These are phyloP conservation scores for Nineta flava DNA, from an alignment of 2,888 invertebrate genomes.

Conservation along the genomic window DNA sequence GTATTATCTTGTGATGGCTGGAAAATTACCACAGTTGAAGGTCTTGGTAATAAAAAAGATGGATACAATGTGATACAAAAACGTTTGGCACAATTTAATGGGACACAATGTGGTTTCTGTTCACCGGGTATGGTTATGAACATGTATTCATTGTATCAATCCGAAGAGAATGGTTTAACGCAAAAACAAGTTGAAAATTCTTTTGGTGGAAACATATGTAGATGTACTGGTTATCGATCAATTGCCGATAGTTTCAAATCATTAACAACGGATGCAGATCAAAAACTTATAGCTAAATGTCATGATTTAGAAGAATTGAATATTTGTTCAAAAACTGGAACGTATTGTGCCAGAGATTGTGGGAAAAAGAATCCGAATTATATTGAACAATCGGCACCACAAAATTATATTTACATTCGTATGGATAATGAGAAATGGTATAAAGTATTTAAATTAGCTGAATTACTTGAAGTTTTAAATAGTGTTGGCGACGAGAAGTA, in stretches of 20 bases:
- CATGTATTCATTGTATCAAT: slow-evolving; percentile 39
- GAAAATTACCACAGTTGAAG: slow-evolving; percentile 55
- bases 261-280: slow-evolving; percentile 33
- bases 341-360: background rate
- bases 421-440: slow-evolving; percentile 32
- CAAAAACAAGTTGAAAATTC: slow-evolving; percentile 49
- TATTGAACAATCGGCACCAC: slow-evolving; percentile 11
- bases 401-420: background rate
- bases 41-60: slow-evolving; percentile 40
- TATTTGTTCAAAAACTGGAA: slow-evolving; percentile 15
- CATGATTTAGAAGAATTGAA: slow-evolving; percentile 31
- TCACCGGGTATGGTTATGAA: slow-evolving; percentile 64
- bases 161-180: slow-evolving; percentile 26
- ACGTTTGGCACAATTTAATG: slow-evolving; percentile 39
- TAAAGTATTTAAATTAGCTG: slow-evolving; percentile 35
- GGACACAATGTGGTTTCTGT: slow-evolving; percentile 55
- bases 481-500: slow-evolving; percentile 32
- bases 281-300: slow-evolving; percentile 19
- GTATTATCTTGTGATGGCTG: slow-evolving; percentile 39
- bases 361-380: slow-evolving; percentile 18
- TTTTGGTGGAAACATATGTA: slow-evolving; percentile 54
- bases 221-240: slow-evolving; percentile 53
- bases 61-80: slow-evolving; percentile 49
- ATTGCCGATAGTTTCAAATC: slow-evolving; percentile 48
- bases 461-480: slow-evolving; percentile 37